Evolutionary conservation across 2,113 vertebrate genomes (phyloP).

Genomic region (Connochaetes taurinus): DNA sequence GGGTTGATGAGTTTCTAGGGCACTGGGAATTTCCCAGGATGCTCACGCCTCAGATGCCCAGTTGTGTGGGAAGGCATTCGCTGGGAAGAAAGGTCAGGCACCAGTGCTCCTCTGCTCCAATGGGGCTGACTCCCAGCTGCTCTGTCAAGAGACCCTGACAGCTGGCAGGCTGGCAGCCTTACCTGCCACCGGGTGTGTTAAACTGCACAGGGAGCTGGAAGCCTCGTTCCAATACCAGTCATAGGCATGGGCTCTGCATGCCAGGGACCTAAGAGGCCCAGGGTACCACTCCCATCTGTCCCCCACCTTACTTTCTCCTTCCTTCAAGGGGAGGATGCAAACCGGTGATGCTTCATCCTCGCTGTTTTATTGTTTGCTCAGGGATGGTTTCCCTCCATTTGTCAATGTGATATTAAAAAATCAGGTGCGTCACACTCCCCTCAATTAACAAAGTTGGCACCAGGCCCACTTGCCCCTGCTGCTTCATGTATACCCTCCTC

Average conservation of each 20-base stretch:
- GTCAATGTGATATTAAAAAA: background rate
- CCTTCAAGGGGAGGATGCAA: background rate
- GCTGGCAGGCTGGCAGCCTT: background rate
- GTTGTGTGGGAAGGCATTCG: background rate
- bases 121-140: background rate
- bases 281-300: background rate
- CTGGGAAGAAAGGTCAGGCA: background rate
- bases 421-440: background rate
- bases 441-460: background rate
- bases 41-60: background rate
- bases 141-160: slow-evolving; percentile 2
- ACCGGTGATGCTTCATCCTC: background rate
- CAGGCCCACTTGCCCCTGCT: background rate
- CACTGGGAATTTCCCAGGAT: slow-evolving; percentile 70
- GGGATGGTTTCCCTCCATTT: background rate
- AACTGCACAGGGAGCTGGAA: background rate
- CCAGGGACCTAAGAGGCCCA: background rate
- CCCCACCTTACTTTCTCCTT: background rate
- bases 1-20: slow-evolving; percentile 68
- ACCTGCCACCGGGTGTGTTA: background rate
- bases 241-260: background rate
- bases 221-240: background rate
- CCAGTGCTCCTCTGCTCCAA: background rate
- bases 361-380: background rate
- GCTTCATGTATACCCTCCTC: background rate